phyloP scores from a whole-genome alignment of 2,888 invertebrate species.

The Cetonia aurata region DNA sequence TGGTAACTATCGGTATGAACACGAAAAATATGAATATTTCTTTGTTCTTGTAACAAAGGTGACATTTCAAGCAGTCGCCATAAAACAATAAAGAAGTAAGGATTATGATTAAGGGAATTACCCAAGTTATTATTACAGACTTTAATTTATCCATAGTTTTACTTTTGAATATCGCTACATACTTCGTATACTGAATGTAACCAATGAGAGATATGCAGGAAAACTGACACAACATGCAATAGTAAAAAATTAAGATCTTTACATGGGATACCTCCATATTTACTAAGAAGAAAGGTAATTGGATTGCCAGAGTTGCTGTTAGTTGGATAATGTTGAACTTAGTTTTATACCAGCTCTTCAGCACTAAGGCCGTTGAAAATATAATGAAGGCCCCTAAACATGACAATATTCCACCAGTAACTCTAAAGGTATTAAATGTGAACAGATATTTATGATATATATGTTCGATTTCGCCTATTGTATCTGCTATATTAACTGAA shows the following conservation, averaged over 20 bases:
- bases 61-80: conserved; percentile 5
- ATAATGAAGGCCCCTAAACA: background rate
- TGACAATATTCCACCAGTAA: too few relatives aligned
- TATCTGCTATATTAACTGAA: too few relatives aligned
- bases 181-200: conserved; percentile 8
- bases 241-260: background rate
- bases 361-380: background rate
- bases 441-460: too few relatives aligned
- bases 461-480: too few relatives aligned
- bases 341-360: conserved; percentile 11
- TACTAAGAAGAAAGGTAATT: background rate
- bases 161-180: background rate
- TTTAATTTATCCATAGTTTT: background rate
- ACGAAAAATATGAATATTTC: conserved; percentile 17
- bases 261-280: conserved; percentile 1
- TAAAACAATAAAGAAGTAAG: background rate
- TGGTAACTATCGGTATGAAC: background rate
- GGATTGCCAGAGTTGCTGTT: background rate
- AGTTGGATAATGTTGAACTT: conserved; percentile 1
- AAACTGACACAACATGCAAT: conserved; percentile 5
- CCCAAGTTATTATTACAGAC: conserved; percentile 3
- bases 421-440: too few relatives aligned
- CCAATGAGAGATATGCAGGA: conserved; percentile 3
- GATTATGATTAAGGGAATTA: background rate
- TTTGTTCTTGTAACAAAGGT: background rate